A percentile compares a stretch with the other conserved stretches of the same genome.
Conservation (phyloP, 2,888 invertebrate species). For the Acrobasis consociella region DNA sequence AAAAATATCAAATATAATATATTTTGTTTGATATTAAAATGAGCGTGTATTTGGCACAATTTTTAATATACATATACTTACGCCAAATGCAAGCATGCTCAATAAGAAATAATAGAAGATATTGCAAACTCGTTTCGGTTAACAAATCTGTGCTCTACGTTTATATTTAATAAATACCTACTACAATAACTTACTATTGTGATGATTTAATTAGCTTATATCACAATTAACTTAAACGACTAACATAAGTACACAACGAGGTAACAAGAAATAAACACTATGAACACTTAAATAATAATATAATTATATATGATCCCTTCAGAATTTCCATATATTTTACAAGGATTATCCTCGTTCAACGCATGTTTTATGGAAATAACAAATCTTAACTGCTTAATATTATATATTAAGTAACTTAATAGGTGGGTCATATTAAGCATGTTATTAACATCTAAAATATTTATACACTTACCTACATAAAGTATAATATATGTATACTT, state of each 20-base stretch:
- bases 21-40: background rate
- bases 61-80: background rate
- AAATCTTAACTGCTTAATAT: no score
- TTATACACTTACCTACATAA: no score
- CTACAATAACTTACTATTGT: background rate
- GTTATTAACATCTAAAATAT: no score
- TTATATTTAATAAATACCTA: background rate
- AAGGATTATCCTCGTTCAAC: no score
- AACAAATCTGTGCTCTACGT: background rate
- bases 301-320: background rate
- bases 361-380: no score
- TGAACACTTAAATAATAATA: slow-evolving; percentile 11
- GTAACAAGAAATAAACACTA: slow-evolving; percentile 18
- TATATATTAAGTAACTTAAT: no score
- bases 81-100: no score
- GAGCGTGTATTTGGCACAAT: background rate
- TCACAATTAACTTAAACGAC: slow-evolving; percentile 14
- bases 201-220: slow-evolving; percentile 5
- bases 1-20: no score
- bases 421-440: no score
- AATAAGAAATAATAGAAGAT: no score
- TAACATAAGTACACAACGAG: slow-evolving; percentile 18
- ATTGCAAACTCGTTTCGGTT: background rate
- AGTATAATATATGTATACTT: no score
- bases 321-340: background rate